A percentile compares a stretch with the other conserved stretches of the same genome.
Conservation (phyloP, 1,140 invertebrate genomes). For the Dolichoris vasculosae region DNA sequence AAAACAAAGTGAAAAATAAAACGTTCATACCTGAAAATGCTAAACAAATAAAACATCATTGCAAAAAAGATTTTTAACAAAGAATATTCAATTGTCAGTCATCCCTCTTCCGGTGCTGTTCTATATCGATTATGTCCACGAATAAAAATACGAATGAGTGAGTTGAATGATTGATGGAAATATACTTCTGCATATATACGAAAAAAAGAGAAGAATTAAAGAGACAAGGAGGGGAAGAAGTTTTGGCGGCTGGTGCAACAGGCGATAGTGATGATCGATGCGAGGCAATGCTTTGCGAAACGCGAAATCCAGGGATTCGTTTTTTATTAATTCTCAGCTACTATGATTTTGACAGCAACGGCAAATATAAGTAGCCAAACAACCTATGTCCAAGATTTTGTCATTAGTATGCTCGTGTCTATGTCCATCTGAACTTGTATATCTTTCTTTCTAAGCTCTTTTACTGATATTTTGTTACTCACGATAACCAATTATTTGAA, state of each 20-base stretch:
- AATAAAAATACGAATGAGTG: constrained; percentile 2
- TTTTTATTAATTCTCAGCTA: constrained; percentile 47
- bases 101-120: neutral
- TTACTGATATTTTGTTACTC: too few relatives aligned
- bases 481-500: too few relatives aligned
- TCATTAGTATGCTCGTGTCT: neutral
- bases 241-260: constrained; percentile 60
- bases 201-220: constrained; percentile 34
- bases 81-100: constrained; percentile 18
- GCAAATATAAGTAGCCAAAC: neutral
- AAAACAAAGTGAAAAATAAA: neutral
- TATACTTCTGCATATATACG: constrained; percentile 56
- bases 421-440: too few relatives aligned
- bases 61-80: neutral
- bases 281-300: constrained; percentile 60
- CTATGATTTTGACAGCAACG: neutral
- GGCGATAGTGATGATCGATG: constrained; percentile 72
- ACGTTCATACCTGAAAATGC: neutral
- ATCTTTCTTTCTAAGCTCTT: too few relatives aligned
- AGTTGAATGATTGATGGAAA: constrained; percentile 69
- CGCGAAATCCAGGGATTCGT: constrained; percentile 66
- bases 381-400: neutral
- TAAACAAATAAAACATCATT: neutral
- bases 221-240: neutral
- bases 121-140: neutral